Evolutionary conservation across 2,113 vertebrate species (phyloP).

Genomic region (Leptocoma aspasia): DNA sequence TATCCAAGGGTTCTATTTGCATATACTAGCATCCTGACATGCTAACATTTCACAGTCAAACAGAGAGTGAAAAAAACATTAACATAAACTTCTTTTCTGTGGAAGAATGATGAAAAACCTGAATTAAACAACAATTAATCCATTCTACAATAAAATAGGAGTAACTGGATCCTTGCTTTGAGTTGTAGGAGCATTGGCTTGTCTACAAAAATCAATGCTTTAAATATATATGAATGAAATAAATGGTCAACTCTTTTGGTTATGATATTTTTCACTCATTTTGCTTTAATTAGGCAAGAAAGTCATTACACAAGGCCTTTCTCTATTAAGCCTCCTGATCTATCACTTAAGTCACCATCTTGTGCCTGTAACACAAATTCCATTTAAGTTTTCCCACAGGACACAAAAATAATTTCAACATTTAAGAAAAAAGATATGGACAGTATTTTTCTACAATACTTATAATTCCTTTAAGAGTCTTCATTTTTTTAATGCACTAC

Average conservation of each 20-base stretch:
- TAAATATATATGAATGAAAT: background rate
- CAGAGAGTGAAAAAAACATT: background rate
- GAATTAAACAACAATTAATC: background rate
- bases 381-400: background rate
- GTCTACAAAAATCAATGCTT: background rate
- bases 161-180: background rate
- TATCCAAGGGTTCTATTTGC: background rate
- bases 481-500: background rate
- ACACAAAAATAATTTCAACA: background rate
- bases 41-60: background rate
- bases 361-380: background rate
- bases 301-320: background rate
- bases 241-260: background rate
- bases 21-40: background rate
- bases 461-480: background rate
- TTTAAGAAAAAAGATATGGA: background rate
- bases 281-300: background rate
- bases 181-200: background rate
- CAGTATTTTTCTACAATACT: background rate
- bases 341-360: background rate
- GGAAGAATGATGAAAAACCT: background rate
- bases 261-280: background rate
- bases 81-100: background rate
- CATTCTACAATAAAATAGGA: background rate
- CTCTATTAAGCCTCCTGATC: background rate